Conservation (phyloP, 2,797 vertebrate genomes). For the Fringilla coelebs region DNA sequence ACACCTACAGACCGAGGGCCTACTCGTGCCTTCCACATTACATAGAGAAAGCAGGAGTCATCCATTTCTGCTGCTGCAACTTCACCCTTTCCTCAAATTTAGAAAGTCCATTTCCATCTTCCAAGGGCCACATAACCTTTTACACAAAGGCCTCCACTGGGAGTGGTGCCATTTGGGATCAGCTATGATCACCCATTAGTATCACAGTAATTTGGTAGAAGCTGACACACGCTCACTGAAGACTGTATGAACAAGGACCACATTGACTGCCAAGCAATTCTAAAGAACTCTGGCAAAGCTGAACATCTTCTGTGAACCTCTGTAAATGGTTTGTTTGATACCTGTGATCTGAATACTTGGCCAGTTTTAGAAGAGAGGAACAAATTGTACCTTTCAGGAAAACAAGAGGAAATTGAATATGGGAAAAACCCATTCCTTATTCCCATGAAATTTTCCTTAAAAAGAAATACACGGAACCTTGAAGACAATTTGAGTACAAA, state of each 20-base stretch:
- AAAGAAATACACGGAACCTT: neutral
- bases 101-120: neutral
- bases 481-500: neutral
- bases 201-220: neutral
- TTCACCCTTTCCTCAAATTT: neutral
- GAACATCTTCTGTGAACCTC: neutral
- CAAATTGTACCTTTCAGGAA: neutral
- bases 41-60: neutral
- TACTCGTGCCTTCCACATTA: neutral
- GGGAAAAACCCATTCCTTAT: neutral
- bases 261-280: neutral
- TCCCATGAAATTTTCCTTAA: neutral
- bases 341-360: neutral
- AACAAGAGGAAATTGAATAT: neutral
- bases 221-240: neutral
- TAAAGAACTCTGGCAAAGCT: neutral
- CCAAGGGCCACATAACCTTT: rapidly evolving
- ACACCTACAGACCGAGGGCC: neutral
- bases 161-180: neutral
- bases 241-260: neutral
- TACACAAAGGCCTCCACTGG: neutral
- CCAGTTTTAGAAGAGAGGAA: neutral
- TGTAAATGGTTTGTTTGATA: neutral
- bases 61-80: neutral
- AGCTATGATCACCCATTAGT: neutral